A percentile compares a stretch with the other conserved stretches of the same genome.
Evolutionary conservation across 1,140 invertebrate species (phyloP).

Genomic region (Drosophila gunungcola): DNA sequence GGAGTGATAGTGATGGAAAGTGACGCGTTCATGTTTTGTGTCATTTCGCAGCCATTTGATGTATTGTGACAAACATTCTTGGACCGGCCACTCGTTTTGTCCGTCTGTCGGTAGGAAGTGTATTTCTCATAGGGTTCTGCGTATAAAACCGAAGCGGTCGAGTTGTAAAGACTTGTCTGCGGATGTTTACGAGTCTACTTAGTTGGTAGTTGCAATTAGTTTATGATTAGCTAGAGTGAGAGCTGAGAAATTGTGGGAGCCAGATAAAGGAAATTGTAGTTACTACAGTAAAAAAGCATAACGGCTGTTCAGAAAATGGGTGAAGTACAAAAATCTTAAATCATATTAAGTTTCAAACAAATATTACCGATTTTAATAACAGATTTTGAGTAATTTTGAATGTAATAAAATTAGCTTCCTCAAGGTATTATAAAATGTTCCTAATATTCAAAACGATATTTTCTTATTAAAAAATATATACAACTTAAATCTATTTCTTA

Average conservation of each 20-base stretch:
- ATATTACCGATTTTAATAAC: too few relatives aligned
- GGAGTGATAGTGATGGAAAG: slow-evolving; percentile 85
- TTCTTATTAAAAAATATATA: too few relatives aligned
- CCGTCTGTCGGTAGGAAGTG: slow-evolving; percentile 8
- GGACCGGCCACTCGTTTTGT: slow-evolving; percentile 25
- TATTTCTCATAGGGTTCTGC: slow-evolving; percentile 27
- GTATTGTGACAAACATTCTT: slow-evolving; percentile 84
- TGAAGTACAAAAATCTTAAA: too few relatives aligned
- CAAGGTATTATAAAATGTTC: too few relatives aligned
- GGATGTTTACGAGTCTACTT: slow-evolving; percentile 49
- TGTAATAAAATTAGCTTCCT: too few relatives aligned
- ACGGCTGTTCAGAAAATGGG: too few relatives aligned
- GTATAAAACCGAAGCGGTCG: slow-evolving; percentile 3
- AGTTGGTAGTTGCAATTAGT: slow-evolving; percentile 51
- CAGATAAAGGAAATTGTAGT: too few relatives aligned
- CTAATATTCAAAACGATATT: too few relatives aligned
- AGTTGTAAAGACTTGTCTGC: slow-evolving; percentile 24
- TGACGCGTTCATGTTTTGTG: slow-evolving; percentile 84
- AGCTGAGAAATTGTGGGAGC: slow-evolving; percentile 11
- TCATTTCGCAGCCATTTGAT: slow-evolving; percentile 81
- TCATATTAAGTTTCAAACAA: too few relatives aligned
- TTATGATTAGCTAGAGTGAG: slow-evolving; percentile 40
- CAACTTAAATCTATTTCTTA: too few relatives aligned
- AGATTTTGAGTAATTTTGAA: too few relatives aligned
- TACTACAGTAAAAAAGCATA: too few relatives aligned